Percentiles rank a stretch among this genome's conserved stretches.
phyloP scores from a whole-genome alignment of 2,113 vertebrate species.

The Syngnathus typhle region DNA sequence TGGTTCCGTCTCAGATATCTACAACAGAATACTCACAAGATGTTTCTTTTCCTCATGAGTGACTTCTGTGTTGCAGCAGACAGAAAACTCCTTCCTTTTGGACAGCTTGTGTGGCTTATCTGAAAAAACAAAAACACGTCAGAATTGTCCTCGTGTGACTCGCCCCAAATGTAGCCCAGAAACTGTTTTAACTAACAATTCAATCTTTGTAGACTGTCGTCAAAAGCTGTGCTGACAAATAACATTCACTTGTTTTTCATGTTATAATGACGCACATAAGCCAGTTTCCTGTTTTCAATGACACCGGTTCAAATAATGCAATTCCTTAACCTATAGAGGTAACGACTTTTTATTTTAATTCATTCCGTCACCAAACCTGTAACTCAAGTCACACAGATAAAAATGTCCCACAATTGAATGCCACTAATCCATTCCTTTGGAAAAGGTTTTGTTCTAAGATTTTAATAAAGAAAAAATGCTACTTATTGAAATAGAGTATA shows the following conservation, averaged over 20 bases:
- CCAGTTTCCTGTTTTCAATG: not conserved
- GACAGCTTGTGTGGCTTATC: conserved; percentile 24
- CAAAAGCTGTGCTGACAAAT: not conserved
- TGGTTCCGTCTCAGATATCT: not conserved
- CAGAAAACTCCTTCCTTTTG: conserved; percentile 40
- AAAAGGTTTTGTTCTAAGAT: no score
- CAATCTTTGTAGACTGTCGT: not conserved
- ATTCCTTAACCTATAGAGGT: not conserved
- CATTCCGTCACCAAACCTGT: not conserved
- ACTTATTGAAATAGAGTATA: no score
- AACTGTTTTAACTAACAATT: not conserved
- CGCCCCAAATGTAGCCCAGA: not conserved
- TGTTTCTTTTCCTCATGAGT: conserved; percentile 62
- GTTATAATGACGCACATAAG: not conserved
- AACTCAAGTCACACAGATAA: no score
- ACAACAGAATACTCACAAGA: conserved; percentile 55
- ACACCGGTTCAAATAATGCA: not conserved
- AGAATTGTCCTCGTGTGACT: not conserved
- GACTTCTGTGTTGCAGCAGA: conserved; percentile 68
- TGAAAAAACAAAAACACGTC: conserved; percentile 26
- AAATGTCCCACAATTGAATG: no score
- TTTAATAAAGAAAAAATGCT: no score
- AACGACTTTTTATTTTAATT: not conserved
- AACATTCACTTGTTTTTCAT: not conserved
- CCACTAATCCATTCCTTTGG: no score